These are phyloP conservation scores for Sphinx pinastri DNA, from an alignment of 2,888 invertebrate genomes.

Conservation along the genomic window DNA sequence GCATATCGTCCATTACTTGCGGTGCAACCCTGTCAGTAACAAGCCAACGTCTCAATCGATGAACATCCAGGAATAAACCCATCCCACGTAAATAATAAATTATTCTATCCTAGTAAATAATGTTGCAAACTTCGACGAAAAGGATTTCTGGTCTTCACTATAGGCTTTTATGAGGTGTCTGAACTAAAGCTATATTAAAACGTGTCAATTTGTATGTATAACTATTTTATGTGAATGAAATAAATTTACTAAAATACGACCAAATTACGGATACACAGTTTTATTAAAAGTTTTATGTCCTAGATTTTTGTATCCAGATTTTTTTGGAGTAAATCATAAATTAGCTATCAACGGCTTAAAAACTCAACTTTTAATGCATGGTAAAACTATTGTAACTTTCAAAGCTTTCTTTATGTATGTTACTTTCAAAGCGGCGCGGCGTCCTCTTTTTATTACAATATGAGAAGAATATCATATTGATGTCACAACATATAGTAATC, in stretches of 20 bases:
- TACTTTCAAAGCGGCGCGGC: too few species aligned
- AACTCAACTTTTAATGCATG: background rate
- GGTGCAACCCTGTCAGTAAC: constrained; percentile 26
- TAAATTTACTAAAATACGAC: too few species aligned
- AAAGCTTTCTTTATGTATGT: background rate
- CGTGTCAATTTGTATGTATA: too few species aligned
- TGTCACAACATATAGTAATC: too few species aligned
- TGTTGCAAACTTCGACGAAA: constrained; percentile 32
- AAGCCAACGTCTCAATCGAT: constrained; percentile 41
- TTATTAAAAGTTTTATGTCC: too few species aligned
- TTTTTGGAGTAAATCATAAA: too few species aligned
- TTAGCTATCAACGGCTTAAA: background rate
- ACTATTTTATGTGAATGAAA: too few species aligned
- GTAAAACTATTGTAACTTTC: background rate
- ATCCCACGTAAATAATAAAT: constrained; percentile 47
- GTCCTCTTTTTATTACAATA: too few species aligned
- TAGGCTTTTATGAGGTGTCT: background rate
- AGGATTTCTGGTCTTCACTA: background rate
- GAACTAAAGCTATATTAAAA: too few species aligned
- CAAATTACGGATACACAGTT: too few species aligned
- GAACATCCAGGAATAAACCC: constrained; percentile 42
- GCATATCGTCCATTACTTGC: constrained; percentile 22
- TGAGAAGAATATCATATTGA: too few species aligned
- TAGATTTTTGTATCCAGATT: too few species aligned
- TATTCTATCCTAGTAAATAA: constrained; percentile 44